Percentiles rank a stretch among this genome's conserved stretches.
Evolutionary conservation across 2,797 vertebrate genomes (phyloP).

Genomic region (Lagodon rhomboides): DNA sequence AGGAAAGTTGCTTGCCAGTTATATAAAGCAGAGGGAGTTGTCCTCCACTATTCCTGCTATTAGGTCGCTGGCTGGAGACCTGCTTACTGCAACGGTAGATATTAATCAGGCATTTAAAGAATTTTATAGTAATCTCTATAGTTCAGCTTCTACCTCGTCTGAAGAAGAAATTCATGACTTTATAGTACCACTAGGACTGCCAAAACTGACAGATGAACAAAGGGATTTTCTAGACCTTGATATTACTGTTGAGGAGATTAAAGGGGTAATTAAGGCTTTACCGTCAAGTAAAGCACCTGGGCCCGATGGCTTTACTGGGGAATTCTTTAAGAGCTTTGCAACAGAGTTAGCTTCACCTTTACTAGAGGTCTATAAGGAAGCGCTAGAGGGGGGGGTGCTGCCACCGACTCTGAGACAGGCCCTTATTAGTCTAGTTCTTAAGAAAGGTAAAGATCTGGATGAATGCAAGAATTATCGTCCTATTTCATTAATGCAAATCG

Average conservation of each 20-base stretch:
- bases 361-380: not conserved
- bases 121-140: not conserved
- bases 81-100: not conserved
- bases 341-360: not conserved
- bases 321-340: not conserved
- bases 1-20: not conserved
- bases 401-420: no score
- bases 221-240: not conserved
- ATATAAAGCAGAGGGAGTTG: not conserved
- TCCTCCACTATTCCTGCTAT: not conserved
- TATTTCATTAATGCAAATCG: no score
- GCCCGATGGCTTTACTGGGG: not conserved
- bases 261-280: not conserved
- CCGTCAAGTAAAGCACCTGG: not conserved
- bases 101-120: not conserved
- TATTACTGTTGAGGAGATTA: not conserved
- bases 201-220: no score
- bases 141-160: not conserved
- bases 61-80: not conserved
- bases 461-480: no score
- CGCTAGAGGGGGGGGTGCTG: no score
- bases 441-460: no score
- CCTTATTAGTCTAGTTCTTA: no score
- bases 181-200: no score
- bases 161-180: not conserved